Evolutionary conservation across 2,888 invertebrate species (phyloP), one percentile per base, ranked within the genome.

Genomic region (Rhopalosiphum nymphaeae): DNA sequence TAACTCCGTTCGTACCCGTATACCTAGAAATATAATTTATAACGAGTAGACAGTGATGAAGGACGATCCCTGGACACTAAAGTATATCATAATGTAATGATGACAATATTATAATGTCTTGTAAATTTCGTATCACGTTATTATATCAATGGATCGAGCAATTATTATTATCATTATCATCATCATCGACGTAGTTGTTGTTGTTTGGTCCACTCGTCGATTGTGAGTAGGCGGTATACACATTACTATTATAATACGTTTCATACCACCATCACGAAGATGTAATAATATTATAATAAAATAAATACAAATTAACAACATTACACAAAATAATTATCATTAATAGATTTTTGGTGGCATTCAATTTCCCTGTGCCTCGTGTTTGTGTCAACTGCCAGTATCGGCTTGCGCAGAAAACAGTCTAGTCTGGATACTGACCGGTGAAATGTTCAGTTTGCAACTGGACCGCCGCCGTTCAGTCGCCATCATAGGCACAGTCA

Each of bases 401-500:
- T 86, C 61, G 9, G 86, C 21, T 25, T 95, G 95, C 2, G 96
- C 95, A 26, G 95, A 95, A 86, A 95, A 95, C 91, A 96, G 95
- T 85, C 96, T 95, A 9, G 96, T 95, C 94, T 96, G 96, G 7
- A 96, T 96, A 94, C 95, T 96, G 44, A 95, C 95, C 91, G 95
- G 95, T 36, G 96, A 96, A 46, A 96, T 96, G 92, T 95, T 95
- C 94, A 96, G 95, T 61, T 95, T 95, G 93, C 95, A 95, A 10
- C 95, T 95, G 21, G 95, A 95, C 46, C 95, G 93, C 26, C 95
- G 89, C 26, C 94, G 94, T 53, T 94, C 94, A 53, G 86, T 91
- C 36, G 46, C 0, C 1, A 94, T 94, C 87, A 94, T 67, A 16
- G 94, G 94, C 85, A 94, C 91, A 44, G 94, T 94, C 61, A 94